Conservation (phyloP, 2,888 invertebrate genomes). For the Dusona sp. region DNA sequence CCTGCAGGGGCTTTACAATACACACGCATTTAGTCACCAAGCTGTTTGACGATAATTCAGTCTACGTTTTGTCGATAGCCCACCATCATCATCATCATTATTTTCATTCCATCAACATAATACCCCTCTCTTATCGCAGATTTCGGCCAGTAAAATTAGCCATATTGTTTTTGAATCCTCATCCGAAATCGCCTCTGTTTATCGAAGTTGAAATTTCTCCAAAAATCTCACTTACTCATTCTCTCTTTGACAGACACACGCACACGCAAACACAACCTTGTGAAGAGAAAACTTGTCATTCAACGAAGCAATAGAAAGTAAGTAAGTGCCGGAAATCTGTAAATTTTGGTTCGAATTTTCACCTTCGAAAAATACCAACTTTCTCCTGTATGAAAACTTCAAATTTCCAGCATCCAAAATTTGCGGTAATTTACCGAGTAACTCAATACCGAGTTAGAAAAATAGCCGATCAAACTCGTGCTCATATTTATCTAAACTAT, state of each 20-base stretch:
- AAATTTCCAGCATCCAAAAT: neutral
- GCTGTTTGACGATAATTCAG: slow-evolving; percentile 57
- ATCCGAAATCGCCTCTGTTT: slow-evolving; percentile 30
- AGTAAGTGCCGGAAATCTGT: neutral
- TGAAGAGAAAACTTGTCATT: slow-evolving; percentile 46
- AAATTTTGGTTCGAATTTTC: slow-evolving; percentile 10
- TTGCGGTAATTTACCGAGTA: neutral
- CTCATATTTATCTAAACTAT: neutral
- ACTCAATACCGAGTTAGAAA: neutral
- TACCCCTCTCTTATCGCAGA: slow-evolving; percentile 17
- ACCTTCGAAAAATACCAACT: slow-evolving; percentile 5
- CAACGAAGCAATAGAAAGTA: slow-evolving; percentile 46
- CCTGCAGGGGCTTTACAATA: slow-evolving; percentile 84
- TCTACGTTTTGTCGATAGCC: slow-evolving; percentile 62
- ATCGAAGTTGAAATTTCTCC: neutral
- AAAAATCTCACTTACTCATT: neutral
- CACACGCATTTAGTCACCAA: slow-evolving; percentile 81
- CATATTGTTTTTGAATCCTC: slow-evolving; percentile 24
- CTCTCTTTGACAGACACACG: slow-evolving; percentile 25
- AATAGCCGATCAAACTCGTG: slow-evolving; percentile 10
- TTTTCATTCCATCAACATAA: slow-evolving; percentile 24
- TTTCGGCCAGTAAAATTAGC: slow-evolving; percentile 34
- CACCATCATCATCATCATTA: slow-evolving; percentile 43
- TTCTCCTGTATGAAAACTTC: neutral
- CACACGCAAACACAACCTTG: slow-evolving; percentile 3